Conservation (phyloP, 53 echinoderm and acorn worm species). For the Crossaster papposus region DNA sequence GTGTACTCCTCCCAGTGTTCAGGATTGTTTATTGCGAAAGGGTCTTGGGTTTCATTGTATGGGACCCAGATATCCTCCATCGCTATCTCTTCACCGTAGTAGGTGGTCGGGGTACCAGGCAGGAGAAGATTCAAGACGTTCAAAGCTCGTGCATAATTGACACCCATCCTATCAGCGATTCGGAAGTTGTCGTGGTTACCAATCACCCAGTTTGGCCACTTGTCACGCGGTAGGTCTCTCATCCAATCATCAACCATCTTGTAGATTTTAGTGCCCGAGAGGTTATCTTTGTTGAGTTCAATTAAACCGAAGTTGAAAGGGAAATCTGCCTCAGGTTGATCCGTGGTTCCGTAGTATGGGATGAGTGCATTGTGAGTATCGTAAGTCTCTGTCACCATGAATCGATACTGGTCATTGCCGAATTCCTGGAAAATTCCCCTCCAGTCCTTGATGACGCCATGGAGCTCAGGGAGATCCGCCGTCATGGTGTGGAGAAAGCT, state of each 20-base stretch:
- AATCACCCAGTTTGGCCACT: constrained; percentile 93
- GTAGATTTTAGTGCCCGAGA: constrained; percentile 70
- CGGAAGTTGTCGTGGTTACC: constrained; percentile 88
- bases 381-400: constrained; percentile 85
- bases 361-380: constrained; percentile 62
- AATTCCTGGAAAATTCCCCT: constrained; percentile 44
- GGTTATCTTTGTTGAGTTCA: constrained; percentile 50
- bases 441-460: constrained; percentile 73
- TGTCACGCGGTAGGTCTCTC: constrained; percentile 59
- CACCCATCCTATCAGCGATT: constrained; percentile 67
- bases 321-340: constrained; percentile 78
- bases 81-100: constrained; percentile 78
- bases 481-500: constrained; percentile 82
- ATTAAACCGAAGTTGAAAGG: constrained; percentile 88
- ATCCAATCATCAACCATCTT: constrained; percentile 65
- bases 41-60: constrained; percentile 80
- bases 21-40: constrained; percentile 80
- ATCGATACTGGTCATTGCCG: constrained; percentile 45
- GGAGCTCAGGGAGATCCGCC: constrained; percentile 70
- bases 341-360: constrained; percentile 79
- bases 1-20: constrained; percentile 79
- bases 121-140: constrained; percentile 81
- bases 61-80: constrained; percentile 82
- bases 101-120: constrained; percentile 91
- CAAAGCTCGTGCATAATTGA: constrained; percentile 61